Evolutionary conservation across 1,140 invertebrate genomes (phyloP), one percentile per base, ranked within the genome.

Genomic region (Drosophila murphyi): DNA sequence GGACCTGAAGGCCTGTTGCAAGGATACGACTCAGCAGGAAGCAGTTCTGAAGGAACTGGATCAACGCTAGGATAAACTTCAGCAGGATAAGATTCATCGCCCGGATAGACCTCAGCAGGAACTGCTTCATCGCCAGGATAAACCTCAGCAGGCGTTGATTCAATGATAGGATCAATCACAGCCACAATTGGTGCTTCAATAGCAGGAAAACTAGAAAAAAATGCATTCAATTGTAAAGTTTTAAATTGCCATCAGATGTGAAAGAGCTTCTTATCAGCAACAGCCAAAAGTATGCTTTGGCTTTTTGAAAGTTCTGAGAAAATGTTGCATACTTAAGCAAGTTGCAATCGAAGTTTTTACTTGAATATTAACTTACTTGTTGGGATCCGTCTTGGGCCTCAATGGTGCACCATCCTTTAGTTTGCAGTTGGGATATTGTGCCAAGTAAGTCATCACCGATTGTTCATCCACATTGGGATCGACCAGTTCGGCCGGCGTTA

Each of bases 371-470:
- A 85, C 93, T 94, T 93, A 96, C 96, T 95, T 96, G 85, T 96
- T 96, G 5, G 97, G 95, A 94, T 97, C 97, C 7, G 96, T 96
- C 79, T 95, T 94, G 28, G 96, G 95, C 61, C 97, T 93, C 47
- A 98, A 80, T 3, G 97, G 97, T 8, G 97, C 97, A 57, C 96
- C 96, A 29, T 94, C 90, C 91, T 97, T 97, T 41, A 98, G 92
- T 93, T 98, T 98, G 10, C 97, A 96, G 90, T 96, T 97, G 32
- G 98, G 97, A 94, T 97, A 98, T 92, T 99, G 97, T 20, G 97
- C 97, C 62, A 99, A 93, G 91, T 98, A 99, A 0, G 98, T 99
- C 98, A 99, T 99, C 96, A 99, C 98, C 20, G 97, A 97, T 93
- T 97, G 94, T 91, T 99, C 98, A 92, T 99, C 98, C 59, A 98